A percentile compares a stretch with the other conserved stretches of the same genome.
phyloP scores from a whole-genome alignment of 2,797 vertebrate species.

The Mormyrus proboscirostris region DNA sequence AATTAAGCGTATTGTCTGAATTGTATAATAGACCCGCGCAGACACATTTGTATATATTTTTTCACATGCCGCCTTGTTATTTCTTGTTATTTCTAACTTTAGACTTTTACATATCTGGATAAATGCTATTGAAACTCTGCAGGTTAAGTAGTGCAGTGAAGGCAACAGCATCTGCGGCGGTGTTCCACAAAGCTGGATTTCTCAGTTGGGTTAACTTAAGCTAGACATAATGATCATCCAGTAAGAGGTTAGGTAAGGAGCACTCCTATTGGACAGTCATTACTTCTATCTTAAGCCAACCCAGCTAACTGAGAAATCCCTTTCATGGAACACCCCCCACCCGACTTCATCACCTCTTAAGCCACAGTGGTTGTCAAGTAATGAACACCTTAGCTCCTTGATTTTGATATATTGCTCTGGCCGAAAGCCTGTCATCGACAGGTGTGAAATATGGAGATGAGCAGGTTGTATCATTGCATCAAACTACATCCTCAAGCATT shows the following conservation, averaged over 20 bases:
- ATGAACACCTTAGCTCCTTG: neutral
- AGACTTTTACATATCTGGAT: neutral
- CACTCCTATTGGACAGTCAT: neutral
- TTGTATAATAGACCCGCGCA: neutral
- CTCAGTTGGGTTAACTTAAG: neutral
- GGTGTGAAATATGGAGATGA: slow-evolving; percentile 5
- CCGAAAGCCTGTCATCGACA: neutral
- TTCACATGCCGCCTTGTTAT: neutral
- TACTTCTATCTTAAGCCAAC: neutral
- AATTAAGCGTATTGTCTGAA: neutral
- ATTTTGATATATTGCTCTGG: neutral
- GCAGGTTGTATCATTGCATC: neutral
- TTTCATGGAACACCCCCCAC: neutral
- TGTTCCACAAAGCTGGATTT: neutral
- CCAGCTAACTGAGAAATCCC: neutral
- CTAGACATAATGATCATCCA: neutral
- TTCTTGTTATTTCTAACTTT: neutral
- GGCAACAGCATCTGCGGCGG: neutral
- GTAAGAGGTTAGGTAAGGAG: neutral
- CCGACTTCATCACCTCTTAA: neutral
- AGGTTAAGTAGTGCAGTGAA: neutral
- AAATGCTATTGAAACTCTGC: neutral
- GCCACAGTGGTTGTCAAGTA: neutral
- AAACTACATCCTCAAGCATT: neutral
- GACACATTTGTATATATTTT: neutral